A percentile compares a stretch with the other conserved stretches of the same genome.
phyloP scores from a whole-genome alignment of 2,113 vertebrate genomes.

The Lepisosteus osseus region DNA sequence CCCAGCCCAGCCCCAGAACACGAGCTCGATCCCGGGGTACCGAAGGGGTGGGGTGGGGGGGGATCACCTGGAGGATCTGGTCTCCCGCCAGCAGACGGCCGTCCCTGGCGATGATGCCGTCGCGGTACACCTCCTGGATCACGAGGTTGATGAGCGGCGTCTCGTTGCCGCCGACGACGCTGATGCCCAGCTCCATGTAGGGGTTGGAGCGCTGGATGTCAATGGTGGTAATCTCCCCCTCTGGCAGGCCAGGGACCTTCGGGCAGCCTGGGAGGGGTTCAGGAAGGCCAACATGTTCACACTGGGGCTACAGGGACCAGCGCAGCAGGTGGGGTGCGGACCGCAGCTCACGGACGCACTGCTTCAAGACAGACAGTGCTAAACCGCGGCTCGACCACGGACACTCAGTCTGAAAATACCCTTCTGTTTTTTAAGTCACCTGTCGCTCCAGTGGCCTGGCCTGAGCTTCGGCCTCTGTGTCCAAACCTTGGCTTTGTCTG shows the following conservation, averaged over 20 bases:
- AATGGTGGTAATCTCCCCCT: constrained; percentile 95
- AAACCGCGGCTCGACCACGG: no score
- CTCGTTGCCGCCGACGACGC: constrained; percentile 94
- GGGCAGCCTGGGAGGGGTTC: constrained; percentile 56
- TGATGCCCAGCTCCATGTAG: constrained; percentile 93
- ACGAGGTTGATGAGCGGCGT: constrained; percentile 96
- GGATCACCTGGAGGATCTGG: constrained; percentile 88
- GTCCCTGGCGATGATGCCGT: constrained; percentile 91
- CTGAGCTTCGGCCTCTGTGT: no score
- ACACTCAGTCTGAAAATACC: no score
- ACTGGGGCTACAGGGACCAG: no score
- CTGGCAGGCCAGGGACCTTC: constrained; percentile 86
- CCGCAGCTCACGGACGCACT: no score
- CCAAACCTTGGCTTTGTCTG: no score
- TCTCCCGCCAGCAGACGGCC: constrained; percentile 94
- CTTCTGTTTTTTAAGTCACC: no score
- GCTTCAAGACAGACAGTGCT: no score
- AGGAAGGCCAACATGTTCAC: neutral
- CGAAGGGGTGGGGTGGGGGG: neutral
- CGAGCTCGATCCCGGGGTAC: neutral
- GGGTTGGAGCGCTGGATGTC: constrained; percentile 94
- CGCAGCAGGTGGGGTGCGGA: no score
- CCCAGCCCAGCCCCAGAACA: no score
- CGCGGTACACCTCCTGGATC: constrained; percentile 96
- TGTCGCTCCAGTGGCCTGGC: no score